Conservation (phyloP, 2,888 invertebrate genomes). For the Tipula lateralis region DNA sequence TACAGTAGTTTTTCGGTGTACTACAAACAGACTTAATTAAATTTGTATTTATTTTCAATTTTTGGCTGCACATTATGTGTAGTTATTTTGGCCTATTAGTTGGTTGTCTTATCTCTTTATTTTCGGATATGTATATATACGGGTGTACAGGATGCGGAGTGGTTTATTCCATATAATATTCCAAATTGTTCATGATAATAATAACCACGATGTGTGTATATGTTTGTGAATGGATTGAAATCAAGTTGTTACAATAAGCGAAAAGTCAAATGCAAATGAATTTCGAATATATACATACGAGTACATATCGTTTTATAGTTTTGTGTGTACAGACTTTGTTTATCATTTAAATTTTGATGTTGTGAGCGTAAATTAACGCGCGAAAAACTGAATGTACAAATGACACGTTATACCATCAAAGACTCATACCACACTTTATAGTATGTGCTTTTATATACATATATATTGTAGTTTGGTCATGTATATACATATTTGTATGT, state of each 20-base stretch:
- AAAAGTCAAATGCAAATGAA: not conserved
- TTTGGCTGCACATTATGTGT: not conserved
- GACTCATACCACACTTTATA: not conserved
- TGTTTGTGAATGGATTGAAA: not conserved
- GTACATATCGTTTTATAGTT: not conserved
- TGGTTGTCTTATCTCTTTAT: not conserved
- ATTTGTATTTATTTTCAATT: not conserved
- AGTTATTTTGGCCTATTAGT: no score
- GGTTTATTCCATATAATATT: no score
- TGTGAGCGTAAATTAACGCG: not conserved
- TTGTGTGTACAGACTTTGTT: not conserved
- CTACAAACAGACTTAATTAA: not conserved
- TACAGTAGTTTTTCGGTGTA: not conserved
- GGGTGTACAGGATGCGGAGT: no score
- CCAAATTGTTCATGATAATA: no score
- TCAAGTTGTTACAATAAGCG: conserved; percentile 24
- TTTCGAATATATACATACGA: not conserved
- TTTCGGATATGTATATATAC: not conserved
- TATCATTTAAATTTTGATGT: not conserved
- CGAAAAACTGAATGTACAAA: not conserved
- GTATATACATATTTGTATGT: not conserved
- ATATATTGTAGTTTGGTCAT: no score
- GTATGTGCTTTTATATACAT: not conserved
- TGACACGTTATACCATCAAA: conserved; percentile 11
- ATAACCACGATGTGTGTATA: no score